A percentile compares a stretch with the other conserved stretches of the same genome.
These are phyloP conservation scores for Rhinogobius similis DNA, from an alignment of 2,113 vertebrate genomes.

Conservation along the genomic window DNA sequence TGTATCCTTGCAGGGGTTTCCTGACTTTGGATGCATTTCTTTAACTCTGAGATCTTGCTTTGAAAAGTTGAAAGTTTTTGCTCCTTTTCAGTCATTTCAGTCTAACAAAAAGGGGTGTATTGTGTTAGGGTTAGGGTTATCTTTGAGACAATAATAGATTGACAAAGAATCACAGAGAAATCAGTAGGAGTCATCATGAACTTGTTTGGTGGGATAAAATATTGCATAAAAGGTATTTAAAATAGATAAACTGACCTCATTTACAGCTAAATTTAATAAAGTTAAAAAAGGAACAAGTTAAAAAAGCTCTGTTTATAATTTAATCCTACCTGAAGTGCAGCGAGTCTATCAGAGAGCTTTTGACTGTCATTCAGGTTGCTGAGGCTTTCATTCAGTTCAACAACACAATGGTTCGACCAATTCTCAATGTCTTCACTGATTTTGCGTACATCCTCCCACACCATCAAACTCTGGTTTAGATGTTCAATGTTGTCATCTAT, in stretches of 20 bases:
- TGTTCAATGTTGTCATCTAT: constrained; percentile 86
- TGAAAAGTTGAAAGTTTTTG: constrained; percentile 83
- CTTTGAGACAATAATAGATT: no score
- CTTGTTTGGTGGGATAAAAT: no score
- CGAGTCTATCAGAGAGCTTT: constrained; percentile 78
- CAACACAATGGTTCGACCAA: constrained; percentile 83
- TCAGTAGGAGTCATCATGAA: no score
- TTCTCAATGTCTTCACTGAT: constrained; percentile 85
- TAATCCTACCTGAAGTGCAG: constrained; percentile 82
- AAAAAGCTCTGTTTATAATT: background rate
- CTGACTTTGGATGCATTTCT: constrained; percentile 78
- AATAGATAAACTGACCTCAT: background rate
- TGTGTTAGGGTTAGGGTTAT: no score
- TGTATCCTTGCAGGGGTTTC: constrained; percentile 88
- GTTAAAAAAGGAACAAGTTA: no score
- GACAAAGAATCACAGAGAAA: no score
- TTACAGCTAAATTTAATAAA: background rate
- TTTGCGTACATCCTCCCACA: constrained; percentile 88
- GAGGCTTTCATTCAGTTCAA: constrained; percentile 85
- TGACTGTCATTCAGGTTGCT: constrained; percentile 84
- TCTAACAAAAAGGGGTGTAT: constrained; percentile 63
- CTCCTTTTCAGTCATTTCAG: constrained; percentile 82
- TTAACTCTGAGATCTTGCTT: constrained; percentile 86
- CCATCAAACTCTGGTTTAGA: constrained; percentile 76
- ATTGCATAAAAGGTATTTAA: no score